Conservation (phyloP, 2,113 vertebrate genomes). For the Callopanchax toddi region DNA sequence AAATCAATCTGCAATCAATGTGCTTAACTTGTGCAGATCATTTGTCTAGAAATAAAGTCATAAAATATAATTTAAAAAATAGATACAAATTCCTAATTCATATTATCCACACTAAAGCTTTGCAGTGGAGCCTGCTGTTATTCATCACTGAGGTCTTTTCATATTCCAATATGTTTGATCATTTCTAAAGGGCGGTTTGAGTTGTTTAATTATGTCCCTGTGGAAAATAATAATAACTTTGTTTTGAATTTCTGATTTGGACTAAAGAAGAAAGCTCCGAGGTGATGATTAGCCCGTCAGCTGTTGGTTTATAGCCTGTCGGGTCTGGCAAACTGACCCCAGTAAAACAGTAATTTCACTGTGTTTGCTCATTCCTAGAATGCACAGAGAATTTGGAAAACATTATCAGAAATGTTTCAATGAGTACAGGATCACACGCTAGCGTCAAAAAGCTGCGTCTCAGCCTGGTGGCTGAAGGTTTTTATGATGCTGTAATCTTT, state of each 20-base stretch:
- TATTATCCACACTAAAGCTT: no score
- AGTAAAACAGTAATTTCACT: constrained; percentile 24
- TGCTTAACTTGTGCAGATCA: no score
- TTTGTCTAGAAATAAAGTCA: no score
- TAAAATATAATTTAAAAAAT: no score
- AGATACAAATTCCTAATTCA: no score
- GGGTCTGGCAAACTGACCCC: constrained; percentile 5
- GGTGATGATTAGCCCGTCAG: constrained; percentile 2
- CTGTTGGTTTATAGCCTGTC: constrained; percentile 19
- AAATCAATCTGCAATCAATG: no score
- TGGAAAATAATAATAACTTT: not conserved
- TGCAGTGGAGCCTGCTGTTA: no score
- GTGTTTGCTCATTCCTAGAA: constrained; percentile 23
- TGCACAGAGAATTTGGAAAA: constrained; percentile 26
- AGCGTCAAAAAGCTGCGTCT: constrained; percentile 25
- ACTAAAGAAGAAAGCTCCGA: not conserved
- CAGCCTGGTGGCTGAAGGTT: constrained; percentile 3
- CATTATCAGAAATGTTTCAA: constrained; percentile 1
- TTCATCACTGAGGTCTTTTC: no score
- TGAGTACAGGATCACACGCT: constrained; percentile 3
- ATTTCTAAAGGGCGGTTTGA: no score
- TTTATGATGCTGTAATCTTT: constrained; percentile 2
- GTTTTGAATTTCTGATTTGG: not conserved
- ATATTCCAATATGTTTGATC: no score
- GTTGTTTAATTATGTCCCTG: no score